Evolutionary conservation across 2,888 invertebrate species (phyloP).

Genomic region (Diachrysia chrysitis): DNA sequence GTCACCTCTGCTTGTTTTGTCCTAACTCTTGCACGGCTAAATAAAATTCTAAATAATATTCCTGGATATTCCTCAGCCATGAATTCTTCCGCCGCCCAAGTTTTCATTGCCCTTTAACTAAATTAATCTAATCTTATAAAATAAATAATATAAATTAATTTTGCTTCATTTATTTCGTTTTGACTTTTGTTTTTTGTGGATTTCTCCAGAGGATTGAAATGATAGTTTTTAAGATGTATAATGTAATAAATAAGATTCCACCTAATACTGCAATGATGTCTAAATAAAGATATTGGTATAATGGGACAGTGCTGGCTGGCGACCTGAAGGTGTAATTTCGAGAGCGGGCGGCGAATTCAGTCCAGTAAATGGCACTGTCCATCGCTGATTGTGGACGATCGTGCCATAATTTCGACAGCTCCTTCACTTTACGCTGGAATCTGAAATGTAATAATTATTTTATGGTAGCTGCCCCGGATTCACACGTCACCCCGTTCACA

Average conservation of each 20-base stretch:
- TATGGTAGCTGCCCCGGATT: too few species aligned
- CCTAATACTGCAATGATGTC: constrained; percentile 66
- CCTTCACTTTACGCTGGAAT: constrained; percentile 79
- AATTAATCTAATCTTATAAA: not conserved
- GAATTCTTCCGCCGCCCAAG: too few species aligned
- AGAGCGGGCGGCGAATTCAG: constrained; percentile 89
- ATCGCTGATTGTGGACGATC: constrained; percentile 89
- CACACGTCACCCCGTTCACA: too few species aligned
- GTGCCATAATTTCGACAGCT: constrained; percentile 86
- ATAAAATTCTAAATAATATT: too few species aligned
- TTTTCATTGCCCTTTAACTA: too few species aligned
- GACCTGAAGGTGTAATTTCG: constrained; percentile 79
- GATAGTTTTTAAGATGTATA: constrained; percentile 24
- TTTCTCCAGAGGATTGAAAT: constrained; percentile 11
- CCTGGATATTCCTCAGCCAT: too few species aligned
- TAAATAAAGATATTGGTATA: constrained; percentile 84
- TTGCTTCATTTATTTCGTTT: constrained; percentile 30
- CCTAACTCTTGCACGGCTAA: too few species aligned
- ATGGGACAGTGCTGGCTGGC: constrained; percentile 83
- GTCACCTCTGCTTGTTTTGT: too few species aligned
- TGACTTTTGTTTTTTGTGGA: constrained; percentile 33
- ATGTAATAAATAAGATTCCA: constrained; percentile 11
- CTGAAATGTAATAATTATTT: constrained; percentile 65
- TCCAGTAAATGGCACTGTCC: constrained; percentile 90
- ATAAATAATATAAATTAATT: not conserved